Conservation (phyloP, 2,113 vertebrate species). For the Tychaedon coryphoeus region DNA sequence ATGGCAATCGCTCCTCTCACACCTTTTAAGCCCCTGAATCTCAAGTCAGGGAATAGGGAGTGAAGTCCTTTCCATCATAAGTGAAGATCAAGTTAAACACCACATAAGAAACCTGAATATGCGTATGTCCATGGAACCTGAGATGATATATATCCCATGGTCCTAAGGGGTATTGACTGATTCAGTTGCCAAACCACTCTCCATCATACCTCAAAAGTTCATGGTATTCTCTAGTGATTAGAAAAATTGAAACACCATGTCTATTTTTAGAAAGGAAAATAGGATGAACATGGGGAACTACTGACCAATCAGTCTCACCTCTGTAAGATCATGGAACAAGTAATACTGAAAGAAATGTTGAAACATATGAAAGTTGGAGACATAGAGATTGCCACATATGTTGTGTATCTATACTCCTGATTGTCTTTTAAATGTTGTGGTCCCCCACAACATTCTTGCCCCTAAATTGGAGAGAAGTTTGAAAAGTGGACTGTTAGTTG, state of each 20-base stretch:
- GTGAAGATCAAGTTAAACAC: neutral
- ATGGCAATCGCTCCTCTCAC: accelerated
- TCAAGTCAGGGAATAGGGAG: neutral
- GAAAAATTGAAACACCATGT: neutral
- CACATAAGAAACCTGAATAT: neutral
- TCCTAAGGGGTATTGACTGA: neutral
- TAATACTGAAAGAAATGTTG: neutral
- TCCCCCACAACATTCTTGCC: neutral
- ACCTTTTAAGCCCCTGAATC: neutral
- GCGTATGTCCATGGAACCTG: neutral
- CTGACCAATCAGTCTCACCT: neutral
- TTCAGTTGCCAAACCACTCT: neutral
- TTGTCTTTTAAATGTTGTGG: neutral
- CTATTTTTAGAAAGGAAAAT: neutral
- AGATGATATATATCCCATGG: neutral
- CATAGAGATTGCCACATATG: neutral
- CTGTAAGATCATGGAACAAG: neutral
- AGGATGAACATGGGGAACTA: neutral
- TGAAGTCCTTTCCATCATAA: neutral
- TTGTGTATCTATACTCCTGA: neutral
- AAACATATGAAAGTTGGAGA: neutral
- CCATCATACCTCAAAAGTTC: neutral
- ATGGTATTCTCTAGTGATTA: neutral
- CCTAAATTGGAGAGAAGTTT: neutral
- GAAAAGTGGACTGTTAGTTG: neutral